Conservation (phyloP, 2,797 vertebrate genomes). For the Mareca strepera region DNA sequence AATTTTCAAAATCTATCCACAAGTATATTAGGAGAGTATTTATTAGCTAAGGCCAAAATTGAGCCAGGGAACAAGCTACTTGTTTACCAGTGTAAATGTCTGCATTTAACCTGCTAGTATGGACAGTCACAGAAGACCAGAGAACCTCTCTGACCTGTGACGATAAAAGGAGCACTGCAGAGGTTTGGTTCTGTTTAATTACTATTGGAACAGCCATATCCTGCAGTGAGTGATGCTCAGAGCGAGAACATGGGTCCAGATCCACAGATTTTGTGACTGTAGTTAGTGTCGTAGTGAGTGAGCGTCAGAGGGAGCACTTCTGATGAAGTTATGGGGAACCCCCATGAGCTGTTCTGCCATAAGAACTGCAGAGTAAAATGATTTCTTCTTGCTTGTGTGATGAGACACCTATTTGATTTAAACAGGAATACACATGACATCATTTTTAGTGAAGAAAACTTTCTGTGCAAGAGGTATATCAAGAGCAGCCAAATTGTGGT, state of each 20-base stretch:
- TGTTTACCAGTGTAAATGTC: background rate
- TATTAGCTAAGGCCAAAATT: background rate
- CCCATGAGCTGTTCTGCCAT: background rate
- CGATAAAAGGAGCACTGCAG: background rate
- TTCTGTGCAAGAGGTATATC: background rate
- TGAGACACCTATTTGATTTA: background rate
- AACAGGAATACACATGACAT: background rate
- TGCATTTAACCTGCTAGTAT: background rate
- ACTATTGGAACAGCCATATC: background rate
- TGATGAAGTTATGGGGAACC: background rate
- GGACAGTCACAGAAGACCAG: background rate
- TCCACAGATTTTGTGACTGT: background rate
- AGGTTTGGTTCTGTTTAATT: background rate
- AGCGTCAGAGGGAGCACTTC: accelerated
- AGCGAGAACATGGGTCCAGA: background rate
- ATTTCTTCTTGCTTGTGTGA: background rate
- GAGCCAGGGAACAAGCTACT: background rate
- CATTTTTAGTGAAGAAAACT: background rate
- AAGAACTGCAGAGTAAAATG: background rate
- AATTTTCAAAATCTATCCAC: background rate
- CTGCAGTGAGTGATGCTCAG: background rate
- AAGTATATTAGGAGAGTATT: background rate
- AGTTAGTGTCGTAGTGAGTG: background rate
- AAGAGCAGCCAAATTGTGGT: background rate
- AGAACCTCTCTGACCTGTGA: background rate